Base-by-base conservation (phyloP, 2,113 vertebrate genomes). In the Monopterus albus region DNA sequence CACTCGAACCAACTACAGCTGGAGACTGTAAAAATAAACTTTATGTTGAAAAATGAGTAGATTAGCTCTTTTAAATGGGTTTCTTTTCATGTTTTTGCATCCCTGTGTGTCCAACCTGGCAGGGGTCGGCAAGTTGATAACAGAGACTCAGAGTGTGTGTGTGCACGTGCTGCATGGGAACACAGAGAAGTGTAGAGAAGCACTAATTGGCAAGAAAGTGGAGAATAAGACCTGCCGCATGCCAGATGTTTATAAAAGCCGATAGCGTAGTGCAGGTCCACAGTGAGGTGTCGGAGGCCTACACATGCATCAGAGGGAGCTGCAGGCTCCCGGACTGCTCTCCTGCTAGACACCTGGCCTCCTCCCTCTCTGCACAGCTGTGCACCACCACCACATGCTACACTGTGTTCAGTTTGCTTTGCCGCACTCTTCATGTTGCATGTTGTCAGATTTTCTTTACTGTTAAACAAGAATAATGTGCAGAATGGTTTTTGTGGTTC, bases 11-110 rank as follows among this genome's bases (percentile, higher is more conserved):
- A 65, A 52, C 74, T 79, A 77, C 92, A 92, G 88, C 89, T 92
- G 91, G 84, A 85, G 90, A 90, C 84, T 87, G 88, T 91, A 91
- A 92, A 90, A 91, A 91, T 87, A 92, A 91, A 90, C 87, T 71
- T 53, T 71, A 70, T 86, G 84, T 86, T 89, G 71, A 82, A 85
- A 86, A 90, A 86, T 51, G 75, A 68, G 71, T n/a, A 86, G 88
- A 92, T 90, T 90, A 90, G 82, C 67, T 60, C 79, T 77, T 85
- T 84, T 83, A 89, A 91, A 91, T 86, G 74, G 81, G 63, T 72
- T 86, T 69, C 86, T 84, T 90, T 90, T 91, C 84, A 90, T 88
- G 88, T 86, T 82, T 74, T 72, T 76, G 77, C 47, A 71, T 84
- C 78, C 57, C 72, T 75, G 81, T 73, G 75, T 39, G 85, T 86